These are phyloP conservation scores for Mimachlamys varia DNA, from an alignment of 2,888 invertebrate genomes.

Conservation along the genomic window DNA sequence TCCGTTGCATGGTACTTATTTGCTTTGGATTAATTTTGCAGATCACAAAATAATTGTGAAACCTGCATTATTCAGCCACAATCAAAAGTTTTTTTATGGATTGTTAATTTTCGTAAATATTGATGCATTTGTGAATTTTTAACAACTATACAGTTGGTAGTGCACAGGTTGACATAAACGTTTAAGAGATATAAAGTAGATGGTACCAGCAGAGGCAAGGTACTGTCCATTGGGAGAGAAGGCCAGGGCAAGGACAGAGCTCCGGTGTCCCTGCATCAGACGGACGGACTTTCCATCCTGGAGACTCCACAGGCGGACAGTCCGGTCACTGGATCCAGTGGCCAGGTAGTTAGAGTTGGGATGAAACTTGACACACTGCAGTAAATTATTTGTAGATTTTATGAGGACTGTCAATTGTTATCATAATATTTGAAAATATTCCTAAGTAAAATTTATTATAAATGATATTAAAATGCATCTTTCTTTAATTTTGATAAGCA, in stretches of 20 bases:
- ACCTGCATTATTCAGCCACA: too few species aligned
- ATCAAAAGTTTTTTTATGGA: too few species aligned
- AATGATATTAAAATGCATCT: background rate
- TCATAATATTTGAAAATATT: too few species aligned
- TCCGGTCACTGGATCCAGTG: constrained; percentile 94
- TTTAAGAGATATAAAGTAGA: background rate
- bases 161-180: background rate
- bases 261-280: constrained; percentile 88
- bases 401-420: too few species aligned
- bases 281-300: constrained; percentile 92
- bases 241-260: constrained; percentile 88
- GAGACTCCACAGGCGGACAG: constrained; percentile 93
- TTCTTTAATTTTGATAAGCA: background rate
- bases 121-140: too few species aligned
- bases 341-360: constrained; percentile 95
- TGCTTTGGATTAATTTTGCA: too few species aligned
- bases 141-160: too few species aligned
- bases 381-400: constrained; percentile 41
- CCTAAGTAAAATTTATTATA: too few species aligned
- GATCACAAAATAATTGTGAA: too few species aligned
- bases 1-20: too few species aligned
- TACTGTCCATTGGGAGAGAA: constrained; percentile 93
- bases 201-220: constrained; percentile 91
- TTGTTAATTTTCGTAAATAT: too few species aligned
- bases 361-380: constrained; percentile 93